Base-by-base conservation (phyloP, 2,797 vertebrate genomes). In the Crocidura indochinensis region DNA sequence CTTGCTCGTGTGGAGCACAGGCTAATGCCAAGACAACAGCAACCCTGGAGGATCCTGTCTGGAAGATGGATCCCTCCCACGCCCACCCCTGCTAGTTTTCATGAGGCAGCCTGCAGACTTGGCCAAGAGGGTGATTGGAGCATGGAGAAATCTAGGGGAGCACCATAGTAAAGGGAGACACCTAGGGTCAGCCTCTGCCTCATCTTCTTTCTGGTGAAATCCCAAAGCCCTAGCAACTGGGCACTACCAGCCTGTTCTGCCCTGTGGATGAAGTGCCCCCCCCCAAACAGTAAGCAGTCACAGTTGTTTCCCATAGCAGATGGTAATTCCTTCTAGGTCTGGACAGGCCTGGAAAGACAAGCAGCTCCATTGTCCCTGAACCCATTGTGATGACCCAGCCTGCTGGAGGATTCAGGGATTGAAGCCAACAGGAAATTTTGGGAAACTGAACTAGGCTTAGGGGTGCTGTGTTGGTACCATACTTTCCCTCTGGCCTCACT, bases 61-160 rank as follows among this genome's bases (percentile, higher is more conserved):
- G 56, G 62, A 67, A 46, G 64, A 75, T 8, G 20, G 69, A 29
- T 24, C 27, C 75, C 62, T 75, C 69, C 31, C 24, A 1, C 8
- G 72, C 90, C 53, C 68, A 74, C 6, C 79, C 44, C 53, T 65
- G 78, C 85, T 80, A 87, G 84, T 75, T 38, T 44, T 14, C 47
- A 7, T 0, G 0, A 47, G 47, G 31, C 22, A 29, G 26, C 68
- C 73, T 81, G 47, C 7, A 20, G 93, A 44, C 67, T 46, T 67
- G 29, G 80, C 65, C 31, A 2, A 14, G 83, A 15, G 15, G 26
- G 49, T 1, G 0, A 3, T 29, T 20, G 47, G 46, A 82, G 38
- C 38, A 38, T 64, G 49, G 49, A 64, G 29, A 65, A n/a, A 27
- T n/a, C 91, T 81, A 69, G 15, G 56, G 62, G 74, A n/a, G 0